Conservation (phyloP, 1,140 invertebrate species). For the Procambarus virginalis region DNA sequence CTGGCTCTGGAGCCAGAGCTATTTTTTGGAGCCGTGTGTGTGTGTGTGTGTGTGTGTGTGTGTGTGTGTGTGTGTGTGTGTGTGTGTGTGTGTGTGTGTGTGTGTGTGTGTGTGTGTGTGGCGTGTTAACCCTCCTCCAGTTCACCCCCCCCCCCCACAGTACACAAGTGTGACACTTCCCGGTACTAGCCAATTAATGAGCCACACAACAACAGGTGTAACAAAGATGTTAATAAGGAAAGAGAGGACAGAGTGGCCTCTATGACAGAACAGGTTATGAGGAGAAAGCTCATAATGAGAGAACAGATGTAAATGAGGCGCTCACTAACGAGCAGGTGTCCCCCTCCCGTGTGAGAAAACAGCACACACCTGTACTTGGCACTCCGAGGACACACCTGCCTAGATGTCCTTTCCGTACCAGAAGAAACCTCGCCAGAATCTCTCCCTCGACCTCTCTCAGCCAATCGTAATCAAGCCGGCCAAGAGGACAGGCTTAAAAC, state of each 20-base stretch:
- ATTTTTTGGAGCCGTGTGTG: too few relatives aligned
- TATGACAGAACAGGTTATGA: background rate
- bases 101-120: too few relatives aligned
- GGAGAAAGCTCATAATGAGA: background rate
- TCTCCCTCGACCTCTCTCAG: constrained; percentile 56
- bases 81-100: too few relatives aligned
- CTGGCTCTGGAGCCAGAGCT: too few relatives aligned
- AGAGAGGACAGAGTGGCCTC: background rate
- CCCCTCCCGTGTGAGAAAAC: background rate
- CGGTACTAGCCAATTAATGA: too few relatives aligned
- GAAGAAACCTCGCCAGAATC: constrained; percentile 60
- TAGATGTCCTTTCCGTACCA: constrained; percentile 61
- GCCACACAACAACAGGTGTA: too few relatives aligned
- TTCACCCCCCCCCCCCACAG: too few relatives aligned
- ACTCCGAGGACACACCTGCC: background rate
- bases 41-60: too few relatives aligned
- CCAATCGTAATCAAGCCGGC: constrained; percentile 46
- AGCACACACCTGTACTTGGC: background rate
- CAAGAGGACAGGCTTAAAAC: constrained; percentile 40
- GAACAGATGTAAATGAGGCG: background rate
- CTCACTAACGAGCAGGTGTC: background rate
- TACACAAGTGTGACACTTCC: too few relatives aligned
- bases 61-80: too few relatives aligned
- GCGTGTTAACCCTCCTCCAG: too few relatives aligned
- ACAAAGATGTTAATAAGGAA: background rate